A percentile compares a stretch with the other conserved stretches of the same genome.
Conservation (phyloP, 2,888 invertebrate species). For the Drosophila dives region DNA sequence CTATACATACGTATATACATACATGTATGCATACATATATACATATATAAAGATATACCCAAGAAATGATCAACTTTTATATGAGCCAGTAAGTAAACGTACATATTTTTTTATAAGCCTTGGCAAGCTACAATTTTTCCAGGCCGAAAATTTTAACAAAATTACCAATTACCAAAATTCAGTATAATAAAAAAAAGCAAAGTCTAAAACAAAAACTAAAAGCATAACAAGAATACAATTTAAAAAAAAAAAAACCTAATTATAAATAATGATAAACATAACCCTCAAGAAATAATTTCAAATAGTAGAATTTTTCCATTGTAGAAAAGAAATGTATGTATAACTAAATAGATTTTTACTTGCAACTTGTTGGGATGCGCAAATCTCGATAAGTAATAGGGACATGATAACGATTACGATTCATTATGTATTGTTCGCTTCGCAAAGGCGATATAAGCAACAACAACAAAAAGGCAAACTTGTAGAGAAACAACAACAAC, state of each 20-base stretch:
- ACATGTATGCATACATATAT: constrained; percentile 24
- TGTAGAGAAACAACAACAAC: constrained; percentile 31
- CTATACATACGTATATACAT: constrained; percentile 38
- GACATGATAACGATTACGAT: constrained; percentile 13
- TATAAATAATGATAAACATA: constrained; percentile 33
- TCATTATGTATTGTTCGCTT: constrained; percentile 14
- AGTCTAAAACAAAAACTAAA: constrained; percentile 33
- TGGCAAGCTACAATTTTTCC: constrained; percentile 73
- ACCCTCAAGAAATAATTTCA: constrained; percentile 58
- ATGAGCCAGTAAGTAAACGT: constrained; percentile 76
- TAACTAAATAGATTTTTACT: constrained; percentile 73
- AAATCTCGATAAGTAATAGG: constrained; percentile 29
- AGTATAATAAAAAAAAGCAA: constrained; percentile 24
- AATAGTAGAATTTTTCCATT: constrained; percentile 76
- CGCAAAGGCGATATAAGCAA: constrained; percentile 4
- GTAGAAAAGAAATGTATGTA: constrained; percentile 70
- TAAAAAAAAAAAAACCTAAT: constrained; percentile 14
- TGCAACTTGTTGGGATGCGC: constrained; percentile 39
- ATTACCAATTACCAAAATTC: constrained; percentile 61
- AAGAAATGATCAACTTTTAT: constrained; percentile 67
- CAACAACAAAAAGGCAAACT: constrained; percentile 10
- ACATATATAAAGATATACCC: constrained; percentile 50
- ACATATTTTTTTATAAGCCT: constrained; percentile 78
- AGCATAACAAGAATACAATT: constrained; percentile 26
- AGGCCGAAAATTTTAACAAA: constrained; percentile 72